Evolutionary conservation across 2,113 vertebrate species (phyloP).

Genomic region (Sebastes schlegelii): DNA sequence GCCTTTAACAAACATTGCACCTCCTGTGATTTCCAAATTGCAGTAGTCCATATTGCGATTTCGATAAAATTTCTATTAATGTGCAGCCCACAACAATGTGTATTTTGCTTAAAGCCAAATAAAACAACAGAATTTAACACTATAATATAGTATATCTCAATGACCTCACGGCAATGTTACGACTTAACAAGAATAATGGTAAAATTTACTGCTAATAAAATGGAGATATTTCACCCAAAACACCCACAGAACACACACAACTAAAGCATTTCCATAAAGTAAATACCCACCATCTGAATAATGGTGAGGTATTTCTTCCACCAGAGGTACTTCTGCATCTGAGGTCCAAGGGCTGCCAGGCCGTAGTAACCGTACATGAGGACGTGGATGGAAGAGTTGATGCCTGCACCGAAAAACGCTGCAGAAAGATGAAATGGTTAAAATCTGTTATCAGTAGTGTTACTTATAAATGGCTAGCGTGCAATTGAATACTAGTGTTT

Average conservation of each 20-base stretch:
- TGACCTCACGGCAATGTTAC: background rate
- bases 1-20: no score
- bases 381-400: conserved; percentile 96
- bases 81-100: no score
- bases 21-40: no score
- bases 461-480: background rate
- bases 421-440: conserved; percentile 49
- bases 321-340: conserved; percentile 98
- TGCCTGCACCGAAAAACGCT: conserved; percentile 97
- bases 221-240: background rate
- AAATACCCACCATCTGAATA: conserved; percentile 91
- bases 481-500: background rate
- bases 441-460: background rate
- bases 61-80: no score
- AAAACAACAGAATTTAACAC: no score
- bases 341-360: conserved; percentile 93
- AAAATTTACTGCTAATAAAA: background rate
- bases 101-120: no score
- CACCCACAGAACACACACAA: background rate
- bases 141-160: background rate
- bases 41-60: no score
- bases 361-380: conserved; percentile 99
- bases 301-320: conserved; percentile 99
- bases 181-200: background rate
- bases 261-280: background rate